Evolutionary conservation across 2,797 vertebrate species (phyloP).

Genomic region (Gila robusta): DNA sequence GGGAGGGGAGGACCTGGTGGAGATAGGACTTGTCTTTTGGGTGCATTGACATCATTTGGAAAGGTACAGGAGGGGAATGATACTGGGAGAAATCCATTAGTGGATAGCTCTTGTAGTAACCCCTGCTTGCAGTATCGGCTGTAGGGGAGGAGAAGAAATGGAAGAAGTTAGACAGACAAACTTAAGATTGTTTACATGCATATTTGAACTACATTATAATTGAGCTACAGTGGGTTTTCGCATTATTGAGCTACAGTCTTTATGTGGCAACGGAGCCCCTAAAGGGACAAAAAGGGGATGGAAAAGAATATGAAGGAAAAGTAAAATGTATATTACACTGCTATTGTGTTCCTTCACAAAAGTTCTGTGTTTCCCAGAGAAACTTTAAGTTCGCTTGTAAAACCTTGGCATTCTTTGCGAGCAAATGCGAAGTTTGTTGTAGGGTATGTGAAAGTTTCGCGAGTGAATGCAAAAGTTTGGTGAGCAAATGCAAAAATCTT

Average conservation of each 20-base stretch:
- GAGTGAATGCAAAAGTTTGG: background rate
- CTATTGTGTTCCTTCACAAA: background rate
- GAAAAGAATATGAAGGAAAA: background rate
- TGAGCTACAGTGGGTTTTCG: background rate
- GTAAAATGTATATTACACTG: background rate
- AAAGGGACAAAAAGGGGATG: background rate
- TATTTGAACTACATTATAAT: background rate
- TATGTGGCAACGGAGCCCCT: background rate
- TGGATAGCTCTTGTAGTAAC: conserved; percentile 88
- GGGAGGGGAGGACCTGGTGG: conserved; percentile 68
- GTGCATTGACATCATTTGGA: conserved; percentile 73
- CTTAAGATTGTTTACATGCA: background rate
- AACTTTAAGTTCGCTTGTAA: background rate
- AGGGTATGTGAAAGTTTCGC: background rate
- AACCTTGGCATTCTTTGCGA: background rate
- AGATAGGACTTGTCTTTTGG: conserved; percentile 78
- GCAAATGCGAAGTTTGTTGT: background rate
- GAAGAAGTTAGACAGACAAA: background rate
- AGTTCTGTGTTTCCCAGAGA: background rate
- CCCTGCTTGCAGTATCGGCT: conserved; percentile 81
- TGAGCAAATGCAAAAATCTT: background rate
- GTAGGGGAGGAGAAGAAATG: conserved; percentile 24
- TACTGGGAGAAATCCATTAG: conserved; percentile 80
- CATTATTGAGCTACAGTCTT: background rate
- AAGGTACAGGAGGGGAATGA: conserved; percentile 75